Evolutionary conservation across 2,797 vertebrate species (phyloP).

Genomic region (Micromesistius poutassou): DNA sequence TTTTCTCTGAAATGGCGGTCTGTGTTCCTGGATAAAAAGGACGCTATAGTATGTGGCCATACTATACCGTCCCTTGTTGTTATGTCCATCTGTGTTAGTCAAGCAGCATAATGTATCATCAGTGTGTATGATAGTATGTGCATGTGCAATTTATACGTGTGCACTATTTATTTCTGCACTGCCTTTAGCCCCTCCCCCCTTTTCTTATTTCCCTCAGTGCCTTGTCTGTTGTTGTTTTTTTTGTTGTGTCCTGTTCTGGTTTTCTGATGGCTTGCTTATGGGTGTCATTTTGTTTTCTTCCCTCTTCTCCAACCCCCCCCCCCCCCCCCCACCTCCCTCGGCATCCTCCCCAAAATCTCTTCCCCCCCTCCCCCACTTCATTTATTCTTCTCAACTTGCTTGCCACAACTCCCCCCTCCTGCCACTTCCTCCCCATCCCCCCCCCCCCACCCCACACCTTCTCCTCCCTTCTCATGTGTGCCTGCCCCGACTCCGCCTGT

Average conservation of each 20-base stretch:
- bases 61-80: background rate
- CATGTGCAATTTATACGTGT: slow-evolving; percentile 29
- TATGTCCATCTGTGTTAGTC: background rate
- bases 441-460: slow-evolving; percentile 96
- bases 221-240: background rate
- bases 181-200: slow-evolving; percentile 37
- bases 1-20: too few species aligned
- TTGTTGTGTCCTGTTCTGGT: background rate
- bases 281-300: slow-evolving; percentile 4
- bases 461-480: slow-evolving; percentile 79
- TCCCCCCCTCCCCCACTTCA: slow-evolving; percentile 56
- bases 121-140: slow-evolving; percentile 9
- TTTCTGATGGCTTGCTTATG: slow-evolving; percentile 1
- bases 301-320: background rate
- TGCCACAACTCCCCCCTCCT: slow-evolving; percentile 78
- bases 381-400: slow-evolving; percentile 83
- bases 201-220: background rate
- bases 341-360: slow-evolving; percentile 61
- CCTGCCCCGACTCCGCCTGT: slow-evolving; percentile 75
- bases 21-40: too few species aligned
- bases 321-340: background rate
- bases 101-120: background rate
- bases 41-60: background rate
- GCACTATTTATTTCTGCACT: slow-evolving; percentile 64
- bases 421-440: slow-evolving; percentile 86